Base-by-base conservation (phyloP, 2,888 invertebrate genomes). In the Arrhopalites spinosus region DNA sequence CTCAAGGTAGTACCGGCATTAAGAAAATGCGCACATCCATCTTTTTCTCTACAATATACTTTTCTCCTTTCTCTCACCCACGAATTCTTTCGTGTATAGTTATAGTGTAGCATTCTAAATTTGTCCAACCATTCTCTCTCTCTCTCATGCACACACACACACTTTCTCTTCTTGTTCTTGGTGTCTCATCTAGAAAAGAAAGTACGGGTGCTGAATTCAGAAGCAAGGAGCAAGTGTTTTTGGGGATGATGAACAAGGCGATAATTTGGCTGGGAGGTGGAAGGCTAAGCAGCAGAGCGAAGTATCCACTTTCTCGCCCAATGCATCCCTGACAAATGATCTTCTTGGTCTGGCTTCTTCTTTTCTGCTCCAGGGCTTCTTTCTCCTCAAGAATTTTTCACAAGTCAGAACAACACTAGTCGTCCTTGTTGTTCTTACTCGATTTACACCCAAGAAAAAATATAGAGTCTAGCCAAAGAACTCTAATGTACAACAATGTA, bases 321-420 rank as follows among this genome's bases (percentile, higher is more conserved):
- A 47, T 66, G 63, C 47, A 47, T 50, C 29, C 30, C 27, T 64
- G 73, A 73, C 64, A 73, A 66, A 73, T 73, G 73, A 73, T 66
- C 50, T 53, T 53, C 69, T 8, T 66, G 25, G 23, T 17, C 53
- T 69, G n/a, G 17, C 29, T 23, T 17, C 25, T 25, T 17, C 25
- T 63, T 69, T 69, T 69, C 69, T 69, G 69, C 69, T 69, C 69
- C 69, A 69, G 69, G 69, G 69, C 66, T 66, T 66, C 29, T 30
- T 27, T n/a, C 17, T 69, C n/a, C 47, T 50, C 11, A 36, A 36
- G 36, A 36, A 36, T 36, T 36, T 36, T 36, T 11, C n/a, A n/a
- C n/a, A n/a, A n/a, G n/a, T n/a, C n/a, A n/a, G n/a, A n/a, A n/a
- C n/a, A n/a, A n/a, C n/a, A n/a, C n/a, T n/a, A n/a, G n/a, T n/a